Base-by-base conservation (phyloP, 2,113 vertebrate genomes). In the Rhinichthys klamathensis region DNA sequence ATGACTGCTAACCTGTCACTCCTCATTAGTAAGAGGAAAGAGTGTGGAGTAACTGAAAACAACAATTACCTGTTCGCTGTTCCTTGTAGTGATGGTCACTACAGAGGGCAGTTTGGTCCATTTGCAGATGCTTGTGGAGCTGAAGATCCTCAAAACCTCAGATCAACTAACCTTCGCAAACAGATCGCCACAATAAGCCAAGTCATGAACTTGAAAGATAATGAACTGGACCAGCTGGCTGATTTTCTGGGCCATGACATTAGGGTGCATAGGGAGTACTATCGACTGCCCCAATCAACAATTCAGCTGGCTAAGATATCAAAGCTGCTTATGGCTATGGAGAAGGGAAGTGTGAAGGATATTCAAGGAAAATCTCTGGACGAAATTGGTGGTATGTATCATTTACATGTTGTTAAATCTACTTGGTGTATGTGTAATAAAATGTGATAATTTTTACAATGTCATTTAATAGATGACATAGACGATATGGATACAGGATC, bases 291-390 rank as follows among this genome's bases (percentile, higher is more conserved):
- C 30, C 27, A 78, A 38, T 46, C 49, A 23, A 88, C 80, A 70
- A 58, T 83, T 60, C 84, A 88, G 61, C 32, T 83, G 11, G 74
- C 87, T 49, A 83, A 86, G 46, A 85, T 88, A 13, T 72, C 49
- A 30, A 88, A 88, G 73, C 60, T 88, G 46, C 80, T 88, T 15
- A 78, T 86, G 30, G 87, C 87, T 61, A 72, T 86, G 65, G 84
- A 86, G 35, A 56, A 56, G 32, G 72, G 84, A 77, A 56, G 32
- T 72, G 65, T 73, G 35, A 73, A n/a, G 56, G 35, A 69, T n/a
- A 63, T 85, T n/a, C 67, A 85, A 69, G 87, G 87, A 30, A 88
- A 88, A 67, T 82, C 77, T 56, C 72, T 85, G 12, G 77, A 88
- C 9, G 56, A 82, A 69, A 82, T 82, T 82, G 80, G 61, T 82